A percentile compares a stretch with the other conserved stretches of the same genome.
phyloP scores from a whole-genome alignment of 2,113 vertebrate species.

The Ceuthmochares aereus region DNA sequence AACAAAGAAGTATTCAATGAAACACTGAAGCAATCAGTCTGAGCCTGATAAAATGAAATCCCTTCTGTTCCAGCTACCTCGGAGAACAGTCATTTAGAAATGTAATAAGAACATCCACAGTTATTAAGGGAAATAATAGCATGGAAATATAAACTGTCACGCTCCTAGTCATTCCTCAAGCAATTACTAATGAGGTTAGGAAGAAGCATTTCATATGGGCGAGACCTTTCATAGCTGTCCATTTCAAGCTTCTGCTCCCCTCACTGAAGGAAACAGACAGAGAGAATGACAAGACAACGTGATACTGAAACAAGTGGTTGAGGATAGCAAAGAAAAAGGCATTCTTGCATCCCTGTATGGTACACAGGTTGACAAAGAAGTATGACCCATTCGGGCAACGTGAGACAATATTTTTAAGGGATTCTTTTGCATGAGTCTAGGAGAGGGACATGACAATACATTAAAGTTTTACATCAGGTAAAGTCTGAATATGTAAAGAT shows the following conservation, averaged over 20 bases:
- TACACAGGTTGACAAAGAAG: not conserved
- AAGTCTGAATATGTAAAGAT: not conserved
- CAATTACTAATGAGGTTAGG: slow-evolving; percentile 8
- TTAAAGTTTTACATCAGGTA: not conserved
- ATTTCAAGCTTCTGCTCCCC: not conserved
- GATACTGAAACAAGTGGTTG: not conserved
- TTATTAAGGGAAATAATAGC: slow-evolving; percentile 22
- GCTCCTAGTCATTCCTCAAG: not conserved
- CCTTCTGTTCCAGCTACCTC: not conserved
- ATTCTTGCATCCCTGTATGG: not conserved
- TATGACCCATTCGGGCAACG: not conserved
- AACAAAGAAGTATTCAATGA: not conserved
- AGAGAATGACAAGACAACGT: not conserved
- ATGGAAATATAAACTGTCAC: slow-evolving; percentile 10
- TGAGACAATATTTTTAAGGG: not conserved
- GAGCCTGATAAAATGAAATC: not conserved
- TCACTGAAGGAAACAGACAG: rapidly evolving
- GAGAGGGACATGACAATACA: not conserved
- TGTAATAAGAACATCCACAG: not conserved
- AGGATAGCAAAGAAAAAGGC: not conserved
- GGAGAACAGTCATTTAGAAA: slow-evolving; percentile 35
- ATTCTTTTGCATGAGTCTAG: not conserved
- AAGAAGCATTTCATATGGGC: not conserved
- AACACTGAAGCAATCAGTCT: not conserved
- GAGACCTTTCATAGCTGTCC: not conserved